Percentiles rank a stretch among this genome's conserved stretches.
Conservation (phyloP, 2,888 invertebrate genomes). For the Cistogaster globosa region DNA sequence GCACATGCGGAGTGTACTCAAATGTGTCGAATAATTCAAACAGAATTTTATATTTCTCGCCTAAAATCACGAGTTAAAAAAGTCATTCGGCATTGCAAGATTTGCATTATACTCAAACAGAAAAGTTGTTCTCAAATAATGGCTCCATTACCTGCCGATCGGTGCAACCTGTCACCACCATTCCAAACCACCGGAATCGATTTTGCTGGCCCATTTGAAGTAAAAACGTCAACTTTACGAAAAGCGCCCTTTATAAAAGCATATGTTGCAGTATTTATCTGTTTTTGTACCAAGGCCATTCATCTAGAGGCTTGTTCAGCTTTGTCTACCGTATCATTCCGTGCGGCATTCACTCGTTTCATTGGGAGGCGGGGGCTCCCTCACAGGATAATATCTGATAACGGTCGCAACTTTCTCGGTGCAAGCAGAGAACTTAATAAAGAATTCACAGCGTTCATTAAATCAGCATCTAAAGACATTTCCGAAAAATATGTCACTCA, state of each 20-base stretch:
- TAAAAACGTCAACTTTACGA: conserved; percentile 35
- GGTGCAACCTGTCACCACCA: conserved; percentile 28
- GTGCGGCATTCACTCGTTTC: not conserved
- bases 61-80: too few species aligned
- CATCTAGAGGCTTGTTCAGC: not conserved
- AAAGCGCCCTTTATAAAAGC: conserved; percentile 36
- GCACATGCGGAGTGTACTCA: too few species aligned
- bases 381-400: not conserved
- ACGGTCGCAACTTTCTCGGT: conserved; percentile 24
- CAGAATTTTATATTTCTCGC: too few species aligned
- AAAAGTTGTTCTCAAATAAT: too few species aligned
- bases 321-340: not conserved
- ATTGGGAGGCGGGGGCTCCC: not conserved
- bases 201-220: conserved; percentile 55
- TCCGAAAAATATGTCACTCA: not conserved
- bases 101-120: too few species aligned
- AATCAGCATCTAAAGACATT: not conserved
- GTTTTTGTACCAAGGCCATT: not conserved
- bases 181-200: conserved; percentile 31
- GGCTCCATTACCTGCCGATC: conserved; percentile 2
- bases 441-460: not conserved
- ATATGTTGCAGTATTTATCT: not conserved
- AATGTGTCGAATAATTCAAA: too few species aligned
- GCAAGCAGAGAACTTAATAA: conserved; percentile 6
- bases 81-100: too few species aligned